phyloP scores from a whole-genome alignment of 2,113 vertebrate species.

The Limanda limanda region DNA sequence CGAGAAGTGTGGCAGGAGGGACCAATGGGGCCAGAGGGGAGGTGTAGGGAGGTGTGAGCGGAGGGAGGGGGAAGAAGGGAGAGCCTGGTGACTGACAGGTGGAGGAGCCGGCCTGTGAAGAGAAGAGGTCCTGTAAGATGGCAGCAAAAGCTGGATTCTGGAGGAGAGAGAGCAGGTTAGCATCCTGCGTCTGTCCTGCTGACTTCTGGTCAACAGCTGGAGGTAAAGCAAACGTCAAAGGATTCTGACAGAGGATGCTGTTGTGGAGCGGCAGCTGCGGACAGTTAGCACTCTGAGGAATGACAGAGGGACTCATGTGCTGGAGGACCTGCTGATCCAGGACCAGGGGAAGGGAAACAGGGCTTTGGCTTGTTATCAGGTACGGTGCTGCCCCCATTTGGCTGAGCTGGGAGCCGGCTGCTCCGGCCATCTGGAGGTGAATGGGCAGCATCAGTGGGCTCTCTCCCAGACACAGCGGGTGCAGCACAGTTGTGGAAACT shows the following conservation, averaged over 20 bases:
- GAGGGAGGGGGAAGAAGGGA: constrained; percentile 77
- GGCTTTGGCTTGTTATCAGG: constrained; percentile 92
- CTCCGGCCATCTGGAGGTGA: constrained; percentile 92
- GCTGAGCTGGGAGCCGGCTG: constrained; percentile 85
- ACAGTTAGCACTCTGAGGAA: constrained; percentile 84
- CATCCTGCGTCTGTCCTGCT: constrained; percentile 84
- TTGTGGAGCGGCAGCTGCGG: constrained; percentile 73
- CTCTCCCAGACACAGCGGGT: constrained; percentile 96
- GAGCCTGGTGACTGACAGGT: constrained; percentile 84
- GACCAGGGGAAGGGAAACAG: constrained; percentile 91
- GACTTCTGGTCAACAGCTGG: constrained; percentile 85
- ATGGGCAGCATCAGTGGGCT: constrained; percentile 94
- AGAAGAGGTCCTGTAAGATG: constrained; percentile 94
- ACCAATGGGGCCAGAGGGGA: constrained; percentile 91
- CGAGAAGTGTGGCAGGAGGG: constrained; percentile 93
- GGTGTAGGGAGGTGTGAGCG: constrained; percentile 86
- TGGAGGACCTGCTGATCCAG: constrained; percentile 96
- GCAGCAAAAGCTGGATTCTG: constrained; percentile 91
- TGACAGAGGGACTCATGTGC: constrained; percentile 90
- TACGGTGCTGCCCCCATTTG: constrained; percentile 87
- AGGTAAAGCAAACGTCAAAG: constrained; percentile 82
- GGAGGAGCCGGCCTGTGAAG: constrained; percentile 82
- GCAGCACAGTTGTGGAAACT: constrained; percentile 92
- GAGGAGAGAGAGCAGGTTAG: constrained; percentile 88
- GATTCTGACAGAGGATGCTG: constrained; percentile 85